Percentiles rank a stretch among this genome's conserved stretches.
Conservation (phyloP, 2,113 vertebrate species). For the Buteo buteo region DNA sequence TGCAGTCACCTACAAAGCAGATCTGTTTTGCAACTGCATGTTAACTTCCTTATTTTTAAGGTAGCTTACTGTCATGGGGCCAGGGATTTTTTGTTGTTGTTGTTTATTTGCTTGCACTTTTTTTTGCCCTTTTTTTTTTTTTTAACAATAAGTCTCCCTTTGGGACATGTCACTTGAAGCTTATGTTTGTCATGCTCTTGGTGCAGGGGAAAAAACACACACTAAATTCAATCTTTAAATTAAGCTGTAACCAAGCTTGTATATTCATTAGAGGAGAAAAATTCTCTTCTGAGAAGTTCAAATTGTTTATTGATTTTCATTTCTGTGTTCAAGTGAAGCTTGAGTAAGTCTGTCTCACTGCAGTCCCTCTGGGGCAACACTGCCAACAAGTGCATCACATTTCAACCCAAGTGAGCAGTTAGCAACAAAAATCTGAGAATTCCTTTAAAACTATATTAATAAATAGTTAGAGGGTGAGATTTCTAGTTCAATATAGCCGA, state of each 20-base stretch:
- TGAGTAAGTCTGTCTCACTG: constrained; percentile 89
- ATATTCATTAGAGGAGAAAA: constrained; percentile 96
- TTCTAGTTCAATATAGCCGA: constrained; percentile 64
- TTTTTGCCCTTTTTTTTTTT: neutral
- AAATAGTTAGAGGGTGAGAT: constrained; percentile 64
- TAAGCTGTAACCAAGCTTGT: constrained; percentile 93
- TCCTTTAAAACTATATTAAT: constrained; percentile 76
- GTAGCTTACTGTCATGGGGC: neutral
- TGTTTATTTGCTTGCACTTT: neutral
- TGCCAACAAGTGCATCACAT: constrained; percentile 75
- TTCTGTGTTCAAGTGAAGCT: constrained; percentile 94
- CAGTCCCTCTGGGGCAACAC: constrained; percentile 75
- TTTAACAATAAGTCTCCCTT: constrained; percentile 51
- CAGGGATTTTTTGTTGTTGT: neutral
- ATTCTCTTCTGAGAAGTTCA: constrained; percentile 98
- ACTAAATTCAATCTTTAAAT: constrained; percentile 81
- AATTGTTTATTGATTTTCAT: constrained; percentile 99
- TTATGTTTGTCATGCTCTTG: constrained; percentile 76
- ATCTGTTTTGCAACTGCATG: neutral
- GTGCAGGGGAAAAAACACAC: constrained; percentile 73
- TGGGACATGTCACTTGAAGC: constrained; percentile 63
- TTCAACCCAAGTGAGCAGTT: constrained; percentile 69
- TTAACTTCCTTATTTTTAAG: constrained; percentile 19
- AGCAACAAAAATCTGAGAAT: constrained; percentile 70
- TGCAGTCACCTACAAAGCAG: neutral